Evolutionary conservation across 2,113 vertebrate species (phyloP), one percentile per base, ranked within the genome.

Genomic region (Pholis gunnellus): DNA sequence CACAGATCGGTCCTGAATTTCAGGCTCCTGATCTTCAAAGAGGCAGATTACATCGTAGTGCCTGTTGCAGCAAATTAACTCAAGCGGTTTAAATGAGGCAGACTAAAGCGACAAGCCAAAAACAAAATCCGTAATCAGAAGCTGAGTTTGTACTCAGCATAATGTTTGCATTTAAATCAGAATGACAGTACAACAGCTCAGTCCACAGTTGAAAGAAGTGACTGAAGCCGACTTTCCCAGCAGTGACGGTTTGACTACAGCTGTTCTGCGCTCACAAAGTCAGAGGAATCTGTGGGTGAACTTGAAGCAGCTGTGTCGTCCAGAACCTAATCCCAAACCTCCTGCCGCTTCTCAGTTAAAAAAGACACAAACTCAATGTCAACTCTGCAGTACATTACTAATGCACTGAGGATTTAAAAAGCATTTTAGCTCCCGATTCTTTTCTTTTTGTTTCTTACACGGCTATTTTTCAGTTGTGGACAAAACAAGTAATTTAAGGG

Each of bases 261-360:
- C 84, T 77, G 61, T 60, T 65, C 66, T 50, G 69, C 31, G 18
- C 81, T 72, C 61, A 50, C 66, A 81, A 81, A 86, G 77, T 79
- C 83, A 82, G 72, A 10, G 54, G 56, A 89, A 79, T 84, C 72
- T 29, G 2, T 0, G 59, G 66, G 40, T 83, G 82, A 87, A 85
- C 65, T 70, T 27, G 57, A 85, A 69, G 77, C 69, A 72, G 59
- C 75, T 74, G 79, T 50, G 56, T 40, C 64, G 38, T 79, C 73
- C 40, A 69, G 56, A 78, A 84, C 34, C 88, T 88, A 89, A 92
- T 85, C 83, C 75, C 36, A 25, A 59, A 65, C 84, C 71, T 81
- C 38, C 67, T 29, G 18, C 52, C 31, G 73, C 67, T 63, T 79
- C 75, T 64, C 52, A 73, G 75, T 3, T 15, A 8, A 46, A 42